Evolutionary conservation across 2,797 vertebrate genomes (phyloP), one percentile per base, ranked within the genome.

Genomic region (Propithecus perrieri): DNA sequence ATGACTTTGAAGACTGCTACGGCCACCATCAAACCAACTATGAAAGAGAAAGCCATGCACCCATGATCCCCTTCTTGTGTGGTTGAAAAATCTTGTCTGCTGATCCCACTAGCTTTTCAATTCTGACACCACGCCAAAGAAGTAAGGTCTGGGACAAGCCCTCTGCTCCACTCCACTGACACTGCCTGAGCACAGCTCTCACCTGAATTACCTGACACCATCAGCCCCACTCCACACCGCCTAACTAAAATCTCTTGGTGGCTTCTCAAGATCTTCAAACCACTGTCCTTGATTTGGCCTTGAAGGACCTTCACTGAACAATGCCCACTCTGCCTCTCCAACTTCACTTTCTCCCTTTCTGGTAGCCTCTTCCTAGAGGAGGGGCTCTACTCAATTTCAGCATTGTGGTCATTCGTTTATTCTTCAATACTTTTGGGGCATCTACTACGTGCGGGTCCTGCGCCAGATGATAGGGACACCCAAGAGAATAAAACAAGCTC

Each of bases 81-180:
- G 55, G 12, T 33, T 41, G 41, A 24, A 4, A 33, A 48, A 38
- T 88, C 75, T 80, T 95, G 20, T 41, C 81, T 76, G 9, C 24
- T 69, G 48, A n/a, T 30, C 65, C 13, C 14, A 50, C 4, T 48
- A 35, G 20, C 38, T 75, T 83, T 84, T 69, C 50, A 33, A 18
- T 20, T 74, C 22, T 79, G 74, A 75, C 30, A 17, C 15, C 12
- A 24, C 11, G 43, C 18, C 63, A 59, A 43, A 53, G 28, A 84
- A 76, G 63, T 12, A 26, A 76, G 85, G 38, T 74, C 41, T 41
- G 14, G n/a, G 50, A 59, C 9, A 48, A 75, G 15, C 12, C 22
- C 61, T 12, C n/a, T 1, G 10, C 0, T 9, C 35, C 5, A 14
- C 1, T 57, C 67, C 33, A 18, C 13, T 20, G 41, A 6, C 15